A percentile compares a stretch with the other conserved stretches of the same genome.
Conservation (phyloP, 2,797 vertebrate genomes). For the Perodicticus potto region DNA sequence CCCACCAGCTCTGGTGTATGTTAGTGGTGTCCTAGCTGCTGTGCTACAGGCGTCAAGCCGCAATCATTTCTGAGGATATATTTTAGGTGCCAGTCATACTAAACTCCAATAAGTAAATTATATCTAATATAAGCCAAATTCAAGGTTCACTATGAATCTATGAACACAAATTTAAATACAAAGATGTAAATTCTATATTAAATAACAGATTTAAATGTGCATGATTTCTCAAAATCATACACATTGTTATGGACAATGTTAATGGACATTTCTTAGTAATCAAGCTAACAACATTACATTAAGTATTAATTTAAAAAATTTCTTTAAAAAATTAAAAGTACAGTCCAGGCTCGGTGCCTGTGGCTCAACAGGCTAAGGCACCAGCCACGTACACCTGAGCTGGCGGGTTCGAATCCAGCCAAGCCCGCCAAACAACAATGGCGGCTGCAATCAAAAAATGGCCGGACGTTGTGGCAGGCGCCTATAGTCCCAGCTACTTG, state of each 20-base stretch:
- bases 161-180: too few species aligned
- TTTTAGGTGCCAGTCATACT: slow-evolving; percentile 48
- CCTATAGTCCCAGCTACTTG: too few species aligned
- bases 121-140: slow-evolving; percentile 12
- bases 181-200: too few species aligned
- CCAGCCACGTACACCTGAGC: too few species aligned
- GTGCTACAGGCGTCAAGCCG: too few species aligned
- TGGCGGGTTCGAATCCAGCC: too few species aligned
- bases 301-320: slow-evolving; percentile 37
- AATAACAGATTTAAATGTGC: neutral
- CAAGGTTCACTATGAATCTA: neutral
- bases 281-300: neutral
- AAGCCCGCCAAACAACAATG: too few species aligned
- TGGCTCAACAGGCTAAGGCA: too few species aligned
- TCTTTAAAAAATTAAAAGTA: slow-evolving; percentile 36
- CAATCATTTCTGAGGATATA: neutral
- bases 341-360: neutral
- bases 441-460: too few species aligned
- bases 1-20: too few species aligned
- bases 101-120: neutral
- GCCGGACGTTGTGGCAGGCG: too few species aligned
- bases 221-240: slow-evolving; percentile 50
- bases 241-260: neutral
- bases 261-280: slow-evolving; percentile 49
- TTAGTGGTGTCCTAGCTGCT: too few species aligned